These are phyloP conservation scores for Bradypodion pumilum DNA, from an alignment of 2,797 vertebrate species.

Conservation along the genomic window DNA sequence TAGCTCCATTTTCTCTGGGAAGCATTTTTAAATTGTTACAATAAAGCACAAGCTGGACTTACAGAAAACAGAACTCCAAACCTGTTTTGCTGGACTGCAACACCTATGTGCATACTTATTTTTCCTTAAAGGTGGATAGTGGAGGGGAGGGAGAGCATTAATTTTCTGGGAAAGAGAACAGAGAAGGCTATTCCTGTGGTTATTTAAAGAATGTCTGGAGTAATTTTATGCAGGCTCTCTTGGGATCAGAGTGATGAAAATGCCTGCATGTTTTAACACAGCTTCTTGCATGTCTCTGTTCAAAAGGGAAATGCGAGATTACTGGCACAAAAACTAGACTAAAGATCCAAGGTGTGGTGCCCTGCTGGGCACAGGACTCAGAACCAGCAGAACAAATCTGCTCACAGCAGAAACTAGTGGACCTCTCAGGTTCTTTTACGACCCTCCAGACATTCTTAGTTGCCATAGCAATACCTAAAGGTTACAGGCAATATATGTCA, in stretches of 20 bases:
- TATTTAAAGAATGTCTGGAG: slow-evolving; percentile 50
- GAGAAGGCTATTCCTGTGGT: slow-evolving; percentile 49
- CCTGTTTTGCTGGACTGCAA: background rate
- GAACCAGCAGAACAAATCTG: background rate
- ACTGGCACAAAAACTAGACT: background rate
- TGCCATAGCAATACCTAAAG: background rate
- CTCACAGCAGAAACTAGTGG: background rate
- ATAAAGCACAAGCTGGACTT: background rate
- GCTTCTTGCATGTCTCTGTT: background rate
- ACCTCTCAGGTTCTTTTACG: background rate
- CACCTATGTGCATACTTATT: background rate
- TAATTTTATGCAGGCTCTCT: slow-evolving; percentile 45
- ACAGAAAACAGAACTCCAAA: background rate
- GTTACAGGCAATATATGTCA: background rate
- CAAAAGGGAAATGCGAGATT: slow-evolving; percentile 7
- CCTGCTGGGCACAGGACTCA: background rate
- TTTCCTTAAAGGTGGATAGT: background rate
- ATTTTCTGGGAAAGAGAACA: background rate
- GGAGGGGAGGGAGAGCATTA: background rate
- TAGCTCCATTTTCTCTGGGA: background rate
- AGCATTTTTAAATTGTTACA: background rate
- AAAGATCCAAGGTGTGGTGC: background rate
- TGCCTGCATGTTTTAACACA: slow-evolving; percentile 29
- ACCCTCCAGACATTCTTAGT: background rate
- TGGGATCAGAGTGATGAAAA: slow-evolving; percentile 52